Evolutionary conservation across 2,113 vertebrate genomes (phyloP).

Genomic region (Petaurus breviceps): DNA sequence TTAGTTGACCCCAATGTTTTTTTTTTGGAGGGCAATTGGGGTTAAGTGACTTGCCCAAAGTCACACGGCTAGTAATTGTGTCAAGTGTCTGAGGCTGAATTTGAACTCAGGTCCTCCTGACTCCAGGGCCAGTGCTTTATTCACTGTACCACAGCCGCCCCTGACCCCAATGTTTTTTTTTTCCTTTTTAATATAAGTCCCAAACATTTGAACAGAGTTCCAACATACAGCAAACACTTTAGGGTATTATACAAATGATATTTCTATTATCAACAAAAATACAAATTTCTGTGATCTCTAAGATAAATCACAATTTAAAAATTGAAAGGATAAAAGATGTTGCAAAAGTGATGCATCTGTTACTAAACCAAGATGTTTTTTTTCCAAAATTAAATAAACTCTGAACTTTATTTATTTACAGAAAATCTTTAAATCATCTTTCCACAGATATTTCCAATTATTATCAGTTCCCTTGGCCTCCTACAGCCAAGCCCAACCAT

Average conservation of each 20-base stretch:
- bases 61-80: too few species aligned
- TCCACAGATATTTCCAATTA: neutral
- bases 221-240: neutral
- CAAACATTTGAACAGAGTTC: neutral
- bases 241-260: neutral
- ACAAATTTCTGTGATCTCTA: neutral
- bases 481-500: neutral
- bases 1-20: neutral
- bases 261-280: neutral
- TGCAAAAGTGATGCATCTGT: neutral
- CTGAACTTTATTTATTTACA: neutral
- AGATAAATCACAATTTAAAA: neutral
- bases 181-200: neutral
- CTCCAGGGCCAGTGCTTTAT: too few species aligned
- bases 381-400: neutral
- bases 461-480: neutral
- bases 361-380: neutral
- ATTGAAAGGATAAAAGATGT: neutral
- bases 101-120: too few species aligned
- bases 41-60: too few species aligned
- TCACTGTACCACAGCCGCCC: too few species aligned
- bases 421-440: neutral
- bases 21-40: too few species aligned
- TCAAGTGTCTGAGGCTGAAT: too few species aligned
- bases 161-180: neutral